Percentiles rank a stretch among this genome's conserved stretches.
These are phyloP conservation scores for Linepithema humile DNA, from an alignment of 1,140 invertebrate species.

Conservation along the genomic window DNA sequence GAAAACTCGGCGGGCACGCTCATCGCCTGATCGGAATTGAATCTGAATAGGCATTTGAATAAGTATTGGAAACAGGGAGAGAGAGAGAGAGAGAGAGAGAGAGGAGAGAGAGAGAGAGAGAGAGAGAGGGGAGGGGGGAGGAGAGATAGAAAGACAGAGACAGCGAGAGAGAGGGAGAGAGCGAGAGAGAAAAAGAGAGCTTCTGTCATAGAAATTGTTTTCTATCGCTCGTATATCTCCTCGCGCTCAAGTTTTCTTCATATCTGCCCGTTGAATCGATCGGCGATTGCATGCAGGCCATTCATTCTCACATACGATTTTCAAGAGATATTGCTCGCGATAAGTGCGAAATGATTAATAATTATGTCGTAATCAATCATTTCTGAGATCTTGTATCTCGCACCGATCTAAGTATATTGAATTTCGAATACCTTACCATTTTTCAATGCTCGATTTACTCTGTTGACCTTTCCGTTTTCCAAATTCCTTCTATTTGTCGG, in stretches of 20 bases:
- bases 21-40: conserved; percentile 51
- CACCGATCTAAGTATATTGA: conserved; percentile 30
- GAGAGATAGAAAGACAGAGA: no score
- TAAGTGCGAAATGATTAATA: conserved; percentile 46
- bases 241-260: conserved; percentile 13
- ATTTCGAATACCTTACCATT: background rate
- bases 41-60: conserved; percentile 58
- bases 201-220: conserved; percentile 31
- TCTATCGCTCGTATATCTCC: conserved; percentile 11
- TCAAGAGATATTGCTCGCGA: conserved; percentile 34
- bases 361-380: conserved; percentile 48
- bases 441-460: conserved; percentile 18
- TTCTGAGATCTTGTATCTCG: background rate
- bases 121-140: no score
- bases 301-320: conserved; percentile 8
- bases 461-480: background rate
- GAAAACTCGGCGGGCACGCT: background rate
- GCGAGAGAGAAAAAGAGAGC: no score
- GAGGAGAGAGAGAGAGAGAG: no score
- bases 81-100: background rate
- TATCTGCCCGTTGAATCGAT: conserved; percentile 19
- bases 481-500: background rate
- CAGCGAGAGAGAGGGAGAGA: no score
- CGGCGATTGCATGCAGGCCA: conserved; percentile 14
- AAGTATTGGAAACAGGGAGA: conserved; percentile 8